These are phyloP conservation scores for Chymomyza caudatula DNA, from an alignment of 2,888 invertebrate genomes.

Conservation along the genomic window DNA sequence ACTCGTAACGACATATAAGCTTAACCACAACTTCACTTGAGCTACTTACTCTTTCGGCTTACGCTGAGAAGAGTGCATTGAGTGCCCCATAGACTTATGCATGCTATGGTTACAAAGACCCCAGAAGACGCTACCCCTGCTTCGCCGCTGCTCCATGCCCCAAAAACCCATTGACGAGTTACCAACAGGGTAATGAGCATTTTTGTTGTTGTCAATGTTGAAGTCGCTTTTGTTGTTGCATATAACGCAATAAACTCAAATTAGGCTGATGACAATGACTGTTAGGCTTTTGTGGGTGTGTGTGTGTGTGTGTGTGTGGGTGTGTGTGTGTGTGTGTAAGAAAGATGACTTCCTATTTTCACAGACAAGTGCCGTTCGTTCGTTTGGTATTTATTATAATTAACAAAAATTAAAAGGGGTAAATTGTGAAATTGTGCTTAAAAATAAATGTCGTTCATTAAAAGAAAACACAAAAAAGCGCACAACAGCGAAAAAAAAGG, in stretches of 20 bases:
- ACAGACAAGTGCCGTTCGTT: slow-evolving; percentile 1
- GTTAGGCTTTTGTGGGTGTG: background rate
- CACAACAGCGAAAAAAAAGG: background rate
- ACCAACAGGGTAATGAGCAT: slow-evolving; percentile 11
- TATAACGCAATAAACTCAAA: slow-evolving; percentile 45
- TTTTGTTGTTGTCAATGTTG: slow-evolving; percentile 8
- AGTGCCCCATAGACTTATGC: background rate
- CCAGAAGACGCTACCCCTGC: background rate
- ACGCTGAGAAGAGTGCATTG: background rate
- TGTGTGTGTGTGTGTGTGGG: background rate
- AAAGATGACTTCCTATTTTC: background rate
- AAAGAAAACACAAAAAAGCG: slow-evolving; percentile 19
- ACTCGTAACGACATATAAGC: background rate
- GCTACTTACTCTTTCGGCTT: background rate
- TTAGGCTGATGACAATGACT: slow-evolving; percentile 40
- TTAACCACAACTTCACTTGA: background rate
- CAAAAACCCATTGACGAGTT: background rate
- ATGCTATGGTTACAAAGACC: background rate
- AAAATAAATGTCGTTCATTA: slow-evolving; percentile 63
- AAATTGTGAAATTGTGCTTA: slow-evolving; percentile 70
- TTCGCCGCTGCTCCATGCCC: background rate
- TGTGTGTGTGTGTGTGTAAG: background rate
- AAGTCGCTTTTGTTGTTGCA: slow-evolving; percentile 12
- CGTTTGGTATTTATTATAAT: slow-evolving; percentile 59
- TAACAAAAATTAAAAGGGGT: slow-evolving; percentile 70